phyloP scores from a whole-genome alignment of 2,113 vertebrate genomes.

The Ahaetulla prasina region DNA sequence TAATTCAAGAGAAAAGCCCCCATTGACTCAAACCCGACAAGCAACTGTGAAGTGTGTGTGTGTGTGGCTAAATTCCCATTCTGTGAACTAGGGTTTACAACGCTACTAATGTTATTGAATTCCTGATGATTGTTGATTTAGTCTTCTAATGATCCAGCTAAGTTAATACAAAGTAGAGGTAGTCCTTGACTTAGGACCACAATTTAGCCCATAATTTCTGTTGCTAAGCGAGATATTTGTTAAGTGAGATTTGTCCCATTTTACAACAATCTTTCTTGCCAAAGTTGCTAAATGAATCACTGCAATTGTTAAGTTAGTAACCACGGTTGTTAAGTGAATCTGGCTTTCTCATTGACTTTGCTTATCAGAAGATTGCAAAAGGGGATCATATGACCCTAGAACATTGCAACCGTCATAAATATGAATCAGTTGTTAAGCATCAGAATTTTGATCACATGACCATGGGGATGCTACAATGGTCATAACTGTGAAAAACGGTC shows the following conservation, averaged over 20 bases:
- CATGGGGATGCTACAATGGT: background rate
- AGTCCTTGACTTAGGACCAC: background rate
- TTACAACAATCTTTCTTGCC: background rate
- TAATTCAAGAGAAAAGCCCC: background rate
- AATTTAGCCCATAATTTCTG: background rate
- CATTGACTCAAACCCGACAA: background rate
- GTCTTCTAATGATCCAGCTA: background rate
- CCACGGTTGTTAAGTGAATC: background rate
- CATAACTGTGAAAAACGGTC: background rate
- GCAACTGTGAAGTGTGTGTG: background rate
- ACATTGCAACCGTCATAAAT: background rate
- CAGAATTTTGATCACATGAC: background rate
- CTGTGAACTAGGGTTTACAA: background rate
- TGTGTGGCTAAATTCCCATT: background rate
- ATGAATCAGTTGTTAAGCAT: background rate
- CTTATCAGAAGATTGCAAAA: background rate
- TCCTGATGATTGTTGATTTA: background rate
- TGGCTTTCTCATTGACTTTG: background rate
- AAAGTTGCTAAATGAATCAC: background rate
- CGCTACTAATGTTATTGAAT: background rate
- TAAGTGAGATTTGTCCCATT: background rate
- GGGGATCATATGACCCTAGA: background rate
- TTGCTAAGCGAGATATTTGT: background rate
- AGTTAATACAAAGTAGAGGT: background rate
- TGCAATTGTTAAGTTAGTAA: background rate